A percentile compares a stretch with the other conserved stretches of the same genome.
Evolutionary conservation across 2,797 vertebrate species (phyloP).

Genomic region (Neosilurus hyrtlii): DNA sequence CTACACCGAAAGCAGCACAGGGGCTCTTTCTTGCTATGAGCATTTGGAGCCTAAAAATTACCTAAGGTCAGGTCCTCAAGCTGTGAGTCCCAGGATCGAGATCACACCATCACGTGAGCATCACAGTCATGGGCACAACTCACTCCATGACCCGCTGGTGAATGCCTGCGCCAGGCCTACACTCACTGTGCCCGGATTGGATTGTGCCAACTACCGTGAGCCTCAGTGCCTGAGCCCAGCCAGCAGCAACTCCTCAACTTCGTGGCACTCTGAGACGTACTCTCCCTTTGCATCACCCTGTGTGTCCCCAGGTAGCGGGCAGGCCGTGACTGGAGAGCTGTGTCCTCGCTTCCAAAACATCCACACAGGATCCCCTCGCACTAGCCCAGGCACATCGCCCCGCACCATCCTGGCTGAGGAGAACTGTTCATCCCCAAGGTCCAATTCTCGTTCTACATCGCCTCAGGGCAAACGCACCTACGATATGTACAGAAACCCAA

Average conservation of each 20-base stretch:
- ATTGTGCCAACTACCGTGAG: conserved; percentile 84
- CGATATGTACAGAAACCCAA: conserved; percentile 84
- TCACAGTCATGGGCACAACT: conserved; percentile 85
- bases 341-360: conserved; percentile 94
- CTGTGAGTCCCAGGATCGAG: conserved; percentile 93
- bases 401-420: conserved; percentile 86
- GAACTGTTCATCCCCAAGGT: conserved; percentile 84
- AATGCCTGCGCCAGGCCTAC: conserved; percentile 87
- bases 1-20: conserved; percentile 74
- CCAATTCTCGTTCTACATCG: conserved; percentile 90
- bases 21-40: conserved; percentile 81
- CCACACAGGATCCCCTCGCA: conserved; percentile 95
- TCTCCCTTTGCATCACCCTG: conserved; percentile 97
- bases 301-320: conserved; percentile 91
- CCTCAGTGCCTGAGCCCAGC: conserved; percentile 96
- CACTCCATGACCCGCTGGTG: conserved; percentile 83
- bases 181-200: conserved; percentile 91
- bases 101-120: conserved; percentile 97
- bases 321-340: conserved; percentile 83
- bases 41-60: conserved; percentile 83
- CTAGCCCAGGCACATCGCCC: conserved; percentile 95
- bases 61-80: conserved; percentile 76
- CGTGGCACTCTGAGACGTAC: conserved; percentile 97
- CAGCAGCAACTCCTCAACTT: conserved; percentile 98
- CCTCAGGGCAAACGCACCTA: conserved; percentile 95